phyloP scores from a whole-genome alignment of 2,888 invertebrate genomes.

The Epistrophella euchroma region DNA sequence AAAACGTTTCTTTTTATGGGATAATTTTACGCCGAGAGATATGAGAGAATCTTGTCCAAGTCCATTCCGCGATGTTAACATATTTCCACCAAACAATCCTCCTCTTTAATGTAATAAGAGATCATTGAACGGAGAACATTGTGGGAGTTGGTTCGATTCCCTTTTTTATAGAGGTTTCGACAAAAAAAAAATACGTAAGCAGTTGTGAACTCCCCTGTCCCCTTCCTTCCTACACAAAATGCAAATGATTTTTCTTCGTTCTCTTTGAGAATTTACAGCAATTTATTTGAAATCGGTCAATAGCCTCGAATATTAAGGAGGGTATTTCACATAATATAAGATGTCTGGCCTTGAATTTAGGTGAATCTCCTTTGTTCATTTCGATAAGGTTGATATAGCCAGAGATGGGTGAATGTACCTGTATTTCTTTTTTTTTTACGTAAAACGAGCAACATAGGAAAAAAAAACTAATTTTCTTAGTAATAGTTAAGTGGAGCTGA shows the following conservation, averaged over 20 bases:
- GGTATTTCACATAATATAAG: slow-evolving; percentile 54
- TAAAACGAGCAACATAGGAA: neutral
- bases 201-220: neutral
- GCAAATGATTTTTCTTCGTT: slow-evolving; percentile 39
- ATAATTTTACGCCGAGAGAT: slow-evolving; percentile 35
- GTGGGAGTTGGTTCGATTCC: neutral
- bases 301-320: slow-evolving; percentile 67
- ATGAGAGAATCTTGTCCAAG: slow-evolving; percentile 42
- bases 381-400: slow-evolving; percentile 43
- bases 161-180: neutral
- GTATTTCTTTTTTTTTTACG: neutral
- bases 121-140: slow-evolving; percentile 67
- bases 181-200: neutral
- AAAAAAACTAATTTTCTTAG: slow-evolving; percentile 56
- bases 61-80: slow-evolving; percentile 40
- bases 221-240: neutral
- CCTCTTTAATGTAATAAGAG: slow-evolving; percentile 27
- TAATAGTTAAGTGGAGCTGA: slow-evolving; percentile 60
- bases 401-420: neutral
- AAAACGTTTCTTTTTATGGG: slow-evolving; percentile 61
- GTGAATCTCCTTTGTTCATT: slow-evolving; percentile 24
- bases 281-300: slow-evolving; percentile 60
- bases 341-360: slow-evolving; percentile 72
- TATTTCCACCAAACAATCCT: slow-evolving; percentile 8
- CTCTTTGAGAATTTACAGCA: slow-evolving; percentile 23